Percentiles rank a stretch among this genome's conserved stretches.
Conservation (phyloP, 2,113 vertebrate genomes). For the Xiphias gladius region DNA sequence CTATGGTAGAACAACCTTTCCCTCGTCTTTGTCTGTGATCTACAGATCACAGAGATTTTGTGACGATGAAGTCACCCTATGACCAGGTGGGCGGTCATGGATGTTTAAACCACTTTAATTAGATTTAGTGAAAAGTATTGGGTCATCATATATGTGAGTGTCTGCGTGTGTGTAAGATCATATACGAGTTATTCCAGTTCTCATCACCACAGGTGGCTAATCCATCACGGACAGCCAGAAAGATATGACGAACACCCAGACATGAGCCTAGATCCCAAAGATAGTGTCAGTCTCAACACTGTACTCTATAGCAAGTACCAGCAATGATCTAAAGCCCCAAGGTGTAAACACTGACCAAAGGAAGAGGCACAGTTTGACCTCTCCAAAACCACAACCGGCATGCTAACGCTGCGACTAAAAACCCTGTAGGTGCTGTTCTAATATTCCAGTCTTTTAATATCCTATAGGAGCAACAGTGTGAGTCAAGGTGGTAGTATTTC, state of each 20-base stretch:
- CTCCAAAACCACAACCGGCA: conserved; percentile 23
- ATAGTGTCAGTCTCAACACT: conserved; percentile 68
- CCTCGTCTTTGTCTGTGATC: conserved; percentile 14
- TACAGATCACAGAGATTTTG: conserved; percentile 8
- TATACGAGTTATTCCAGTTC: neutral
- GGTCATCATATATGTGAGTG: conserved; percentile 35
- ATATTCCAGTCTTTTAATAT: conserved; percentile 44
- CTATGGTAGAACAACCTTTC: neutral
- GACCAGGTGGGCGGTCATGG: conserved; percentile 60
- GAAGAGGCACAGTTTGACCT: conserved; percentile 12
- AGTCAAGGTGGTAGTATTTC: conserved; percentile 37
- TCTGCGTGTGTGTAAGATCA: conserved; percentile 19
- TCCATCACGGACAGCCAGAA: conserved; percentile 63
- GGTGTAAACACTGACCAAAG: conserved; percentile 51
- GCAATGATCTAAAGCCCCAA: conserved; percentile 47
- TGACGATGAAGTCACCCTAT: conserved; percentile 66
- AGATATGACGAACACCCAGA: conserved; percentile 61
- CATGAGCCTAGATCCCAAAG: conserved; percentile 60
- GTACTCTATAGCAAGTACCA: conserved; percentile 56
- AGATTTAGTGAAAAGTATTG: conserved; percentile 68
- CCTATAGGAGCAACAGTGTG: conserved; percentile 28
- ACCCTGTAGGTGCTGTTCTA: neutral
- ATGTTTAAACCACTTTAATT: conserved; percentile 66
- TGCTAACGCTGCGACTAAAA: neutral
- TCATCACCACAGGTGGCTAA: conserved; percentile 77